Base-by-base conservation (phyloP, 1,140 invertebrate genomes). In the Nasonia vitripennis region DNA sequence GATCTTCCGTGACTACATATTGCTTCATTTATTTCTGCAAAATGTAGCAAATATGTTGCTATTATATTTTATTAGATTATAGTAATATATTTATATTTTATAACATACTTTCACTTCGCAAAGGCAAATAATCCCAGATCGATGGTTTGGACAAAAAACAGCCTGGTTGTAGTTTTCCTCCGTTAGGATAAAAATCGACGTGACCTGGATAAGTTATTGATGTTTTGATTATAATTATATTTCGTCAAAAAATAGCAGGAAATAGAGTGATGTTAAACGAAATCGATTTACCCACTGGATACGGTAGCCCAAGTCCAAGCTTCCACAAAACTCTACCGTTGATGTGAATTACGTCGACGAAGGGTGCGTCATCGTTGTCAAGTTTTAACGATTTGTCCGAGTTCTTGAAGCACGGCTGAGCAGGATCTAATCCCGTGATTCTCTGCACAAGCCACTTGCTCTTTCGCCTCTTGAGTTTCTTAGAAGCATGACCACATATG, bases 331-430 rank as follows among this genome's bases (percentile, higher is more conserved):
- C 10, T 23, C 73, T 23, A 1, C 81, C 81, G 27, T 83, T 83
- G 17, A 95, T 96, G 83, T 96, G 96, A 85, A 97, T 95, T 5
- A 96, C 94, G 88, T 97, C 96, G 0, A 96, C 95, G 81, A 95
- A 96, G 12, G 94, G 90, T 0, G 96, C 95, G 87, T 96, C 95
- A 0, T 89, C 91, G 48, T 90, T 90, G 87, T 95, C 94, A 37
- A 96, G 89, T n/a, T 94, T 91, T 75, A 94, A 91, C 0, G 90
- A 88, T 0, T 90, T 78, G 73, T 94, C 91, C 0, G 91, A 89
- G 27, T 27, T 27, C 27, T 27, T 27, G 27, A 27, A 27, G n/a
- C n/a, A n/a, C n/a, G 0, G 27, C 27, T 27, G 27, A 27, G 27
- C 27, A 27, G 27, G 27, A 27, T 27, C 27, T 27, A 27, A 27